These are phyloP conservation scores for Trachymyrmex cornetzi DNA, from an alignment of 1,140 invertebrate genomes.

Conservation along the genomic window DNA sequence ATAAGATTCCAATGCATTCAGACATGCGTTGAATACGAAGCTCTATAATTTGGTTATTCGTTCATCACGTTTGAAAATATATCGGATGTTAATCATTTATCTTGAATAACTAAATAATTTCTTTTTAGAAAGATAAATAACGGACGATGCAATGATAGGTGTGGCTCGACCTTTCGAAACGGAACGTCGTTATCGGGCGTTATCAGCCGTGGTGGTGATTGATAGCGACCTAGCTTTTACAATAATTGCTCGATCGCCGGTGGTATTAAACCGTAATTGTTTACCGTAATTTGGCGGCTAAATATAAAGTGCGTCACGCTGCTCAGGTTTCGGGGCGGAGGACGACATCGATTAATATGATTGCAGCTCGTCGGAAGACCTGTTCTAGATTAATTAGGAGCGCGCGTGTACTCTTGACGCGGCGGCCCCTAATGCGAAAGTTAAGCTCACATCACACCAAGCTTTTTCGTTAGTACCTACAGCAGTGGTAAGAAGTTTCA, in stretches of 20 bases:
- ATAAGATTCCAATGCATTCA: conserved; percentile 13
- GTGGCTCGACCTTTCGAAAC: conserved; percentile 69
- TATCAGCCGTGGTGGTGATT: conserved; percentile 79
- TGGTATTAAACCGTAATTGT: conserved; percentile 80
- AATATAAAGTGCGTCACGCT: conserved; percentile 57
- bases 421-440: conserved; percentile 20
- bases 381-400: conserved; percentile 49
- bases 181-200: conserved; percentile 68
- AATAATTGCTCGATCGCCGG: conserved; percentile 83
- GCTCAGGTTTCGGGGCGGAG: conserved; percentile 61
- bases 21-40: conserved; percentile 24
- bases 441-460: conserved; percentile 25
- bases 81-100: conserved; percentile 52
- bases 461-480: conserved; percentile 13
- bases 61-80: conserved; percentile 41
- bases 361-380: conserved; percentile 51
- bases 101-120: conserved; percentile 62
- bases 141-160: conserved; percentile 45
- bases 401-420: conserved; percentile 3
- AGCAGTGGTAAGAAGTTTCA: conserved; percentile 7
- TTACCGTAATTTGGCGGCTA: conserved; percentile 74
- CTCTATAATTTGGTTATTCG: neutral
- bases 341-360: conserved; percentile 69
- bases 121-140: conserved; percentile 57
- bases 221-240: conserved; percentile 83